A percentile compares a stretch with the other conserved stretches of the same genome.
Evolutionary conservation across 2,797 vertebrate genomes (phyloP).

Genomic region (Neopelma chrysocephalum): DNA sequence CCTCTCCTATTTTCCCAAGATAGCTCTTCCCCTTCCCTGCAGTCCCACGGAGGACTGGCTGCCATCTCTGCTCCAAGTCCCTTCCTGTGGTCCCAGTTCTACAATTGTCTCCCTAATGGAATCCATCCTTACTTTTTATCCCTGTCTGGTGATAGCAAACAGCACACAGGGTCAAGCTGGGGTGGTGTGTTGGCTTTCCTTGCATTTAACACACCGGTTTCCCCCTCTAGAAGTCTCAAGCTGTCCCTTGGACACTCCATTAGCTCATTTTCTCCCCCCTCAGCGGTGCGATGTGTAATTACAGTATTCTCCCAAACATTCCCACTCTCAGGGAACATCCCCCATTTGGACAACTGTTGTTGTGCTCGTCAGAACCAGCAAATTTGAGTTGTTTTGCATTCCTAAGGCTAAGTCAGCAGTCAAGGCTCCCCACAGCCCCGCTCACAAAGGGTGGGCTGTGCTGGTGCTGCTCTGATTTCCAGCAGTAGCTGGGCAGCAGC

Average conservation of each 20-base stretch:
- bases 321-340: background rate
- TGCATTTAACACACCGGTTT: background rate
- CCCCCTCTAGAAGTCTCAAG: background rate
- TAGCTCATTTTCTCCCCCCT: background rate
- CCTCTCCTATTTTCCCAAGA: background rate
- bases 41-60: background rate
- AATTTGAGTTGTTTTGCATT: background rate
- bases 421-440: background rate
- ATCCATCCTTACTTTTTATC: background rate
- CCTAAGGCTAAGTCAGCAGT: background rate
- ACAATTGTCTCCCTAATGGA: background rate
- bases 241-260: background rate
- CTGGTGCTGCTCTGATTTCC: background rate
- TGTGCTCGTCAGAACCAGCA: background rate
- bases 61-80: background rate
- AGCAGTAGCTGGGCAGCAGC: background rate
- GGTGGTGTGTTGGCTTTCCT: background rate
- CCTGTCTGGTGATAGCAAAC: background rate
- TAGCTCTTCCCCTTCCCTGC: background rate
- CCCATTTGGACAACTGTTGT: background rate
- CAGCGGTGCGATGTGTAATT: background rate
- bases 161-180: background rate
- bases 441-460: background rate
- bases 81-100: background rate
- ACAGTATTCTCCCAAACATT: background rate